Percentiles rank a stretch among this genome's conserved stretches.
These are phyloP conservation scores for Tridacna crocea DNA, from an alignment of 2,888 invertebrate species.

Conservation along the genomic window DNA sequence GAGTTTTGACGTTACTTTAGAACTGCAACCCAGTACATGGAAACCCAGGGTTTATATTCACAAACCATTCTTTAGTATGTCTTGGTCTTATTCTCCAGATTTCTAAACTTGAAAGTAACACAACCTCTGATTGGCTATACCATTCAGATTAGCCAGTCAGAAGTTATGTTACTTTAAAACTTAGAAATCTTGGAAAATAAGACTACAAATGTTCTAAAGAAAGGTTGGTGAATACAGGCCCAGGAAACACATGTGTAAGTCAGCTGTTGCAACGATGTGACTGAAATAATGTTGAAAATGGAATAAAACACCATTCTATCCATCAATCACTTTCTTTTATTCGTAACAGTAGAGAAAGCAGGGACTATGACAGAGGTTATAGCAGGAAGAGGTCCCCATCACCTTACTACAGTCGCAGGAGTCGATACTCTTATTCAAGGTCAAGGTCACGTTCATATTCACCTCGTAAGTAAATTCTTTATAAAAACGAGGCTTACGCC, in stretches of 20 bases:
- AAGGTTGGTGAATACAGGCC: too few species aligned
- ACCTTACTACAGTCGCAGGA: constrained; percentile 41
- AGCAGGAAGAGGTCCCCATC: constrained; percentile 44
- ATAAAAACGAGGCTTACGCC: too few species aligned
- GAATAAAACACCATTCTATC: background rate
- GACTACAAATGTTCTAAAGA: too few species aligned
- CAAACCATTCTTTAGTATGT: too few species aligned
- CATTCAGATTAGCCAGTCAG: too few species aligned
- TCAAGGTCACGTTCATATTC: constrained; percentile 62
- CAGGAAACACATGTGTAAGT: background rate
- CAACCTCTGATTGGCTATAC: too few species aligned
- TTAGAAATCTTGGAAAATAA: too few species aligned
- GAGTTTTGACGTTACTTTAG: too few species aligned
- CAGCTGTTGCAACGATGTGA: background rate
- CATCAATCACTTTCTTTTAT: background rate
- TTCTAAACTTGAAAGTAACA: too few species aligned
- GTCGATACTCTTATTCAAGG: constrained; percentile 55
- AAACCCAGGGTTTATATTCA: too few species aligned
- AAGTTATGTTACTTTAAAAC: too few species aligned
- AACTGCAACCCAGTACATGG: background rate
- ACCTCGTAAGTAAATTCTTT: constrained; percentile 55
- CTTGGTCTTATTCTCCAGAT: too few species aligned
- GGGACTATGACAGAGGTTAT: constrained; percentile 12
- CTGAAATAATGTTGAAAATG: background rate
- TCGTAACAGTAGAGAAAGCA: constrained; percentile 6